Percentiles rank a stretch among this genome's conserved stretches.
Evolutionary conservation across 2,888 invertebrate species (phyloP).

Genomic region (Mythimna vitellina): DNA sequence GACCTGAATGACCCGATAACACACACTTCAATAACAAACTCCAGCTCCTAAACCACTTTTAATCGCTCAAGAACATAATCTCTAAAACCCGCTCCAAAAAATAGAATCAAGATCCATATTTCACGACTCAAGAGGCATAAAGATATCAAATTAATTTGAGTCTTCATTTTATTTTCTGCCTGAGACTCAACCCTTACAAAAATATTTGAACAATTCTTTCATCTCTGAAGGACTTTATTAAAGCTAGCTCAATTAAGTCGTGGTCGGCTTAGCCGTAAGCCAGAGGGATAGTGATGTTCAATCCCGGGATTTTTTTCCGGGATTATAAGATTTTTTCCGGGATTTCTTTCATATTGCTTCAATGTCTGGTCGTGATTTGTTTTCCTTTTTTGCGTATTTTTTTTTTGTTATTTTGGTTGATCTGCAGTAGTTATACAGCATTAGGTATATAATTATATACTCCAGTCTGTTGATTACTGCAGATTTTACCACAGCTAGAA

Average conservation of each 20-base stretch:
- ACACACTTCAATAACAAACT: too few species aligned
- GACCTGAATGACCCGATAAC: too few species aligned
- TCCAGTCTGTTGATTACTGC: too few species aligned
- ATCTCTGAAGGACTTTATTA: conserved; percentile 65
- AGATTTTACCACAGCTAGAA: too few species aligned
- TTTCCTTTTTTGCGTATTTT: conserved; percentile 2
- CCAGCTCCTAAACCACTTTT: neutral
- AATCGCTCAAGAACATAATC: conserved; percentile 1
- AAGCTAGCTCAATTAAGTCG: conserved; percentile 69
- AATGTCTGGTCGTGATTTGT: conserved; percentile 27
- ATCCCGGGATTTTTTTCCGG: conserved; percentile 51
- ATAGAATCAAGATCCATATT: conserved; percentile 29
- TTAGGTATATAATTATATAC: too few species aligned
- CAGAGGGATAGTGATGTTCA: conserved; percentile 58
- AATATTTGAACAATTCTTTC: conserved; percentile 63
- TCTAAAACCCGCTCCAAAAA: conserved; percentile 6
- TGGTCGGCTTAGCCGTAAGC: conserved; percentile 66
- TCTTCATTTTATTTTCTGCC: conserved; percentile 33
- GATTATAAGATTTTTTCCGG: conserved; percentile 44
- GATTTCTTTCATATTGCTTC: conserved; percentile 47
- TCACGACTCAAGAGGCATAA: conserved; percentile 12
- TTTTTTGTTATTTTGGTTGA: neutral
- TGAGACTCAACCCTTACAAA: conserved; percentile 49
- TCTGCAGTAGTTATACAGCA: neutral
- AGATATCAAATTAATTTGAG: conserved; percentile 55